Conservation (phyloP, 1,140 invertebrate species). For the Drosophila ananassae region DNA sequence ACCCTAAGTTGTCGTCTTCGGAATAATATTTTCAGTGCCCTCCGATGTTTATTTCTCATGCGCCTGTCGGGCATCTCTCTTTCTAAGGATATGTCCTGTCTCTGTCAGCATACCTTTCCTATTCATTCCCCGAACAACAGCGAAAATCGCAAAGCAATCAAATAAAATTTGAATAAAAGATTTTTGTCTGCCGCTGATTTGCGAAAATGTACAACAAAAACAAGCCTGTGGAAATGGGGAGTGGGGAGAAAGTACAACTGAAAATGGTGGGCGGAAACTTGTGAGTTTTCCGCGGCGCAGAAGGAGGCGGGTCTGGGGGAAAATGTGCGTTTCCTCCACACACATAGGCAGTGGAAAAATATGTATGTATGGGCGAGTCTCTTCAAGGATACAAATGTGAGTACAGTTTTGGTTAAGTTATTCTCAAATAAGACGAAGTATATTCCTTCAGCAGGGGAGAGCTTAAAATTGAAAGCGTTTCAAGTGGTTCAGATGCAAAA, state of each 20-base stretch:
- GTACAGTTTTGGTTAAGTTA: slow-evolving; percentile 48
- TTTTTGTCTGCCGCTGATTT: slow-evolving; percentile 82
- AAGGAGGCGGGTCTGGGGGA: slow-evolving; percentile 11
- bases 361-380: slow-evolving; percentile 21
- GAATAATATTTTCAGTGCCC: slow-evolving; percentile 78
- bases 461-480: slow-evolving; percentile 29
- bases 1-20: slow-evolving; percentile 81
- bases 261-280: slow-evolving; percentile 73
- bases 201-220: slow-evolving; percentile 60
- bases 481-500: not conserved
- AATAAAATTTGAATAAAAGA: slow-evolving; percentile 83
- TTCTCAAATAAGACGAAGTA: not conserved
- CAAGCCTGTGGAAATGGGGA: not conserved
- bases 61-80: slow-evolving; percentile 20
- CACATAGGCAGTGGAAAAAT: slow-evolving; percentile 9
- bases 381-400: slow-evolving; percentile 26
- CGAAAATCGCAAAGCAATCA: slow-evolving; percentile 82
- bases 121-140: slow-evolving; percentile 53
- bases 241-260: slow-evolving; percentile 37
- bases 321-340: not conserved
- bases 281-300: slow-evolving; percentile 50
- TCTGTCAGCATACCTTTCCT: slow-evolving; percentile 33
- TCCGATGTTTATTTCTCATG: slow-evolving; percentile 72
- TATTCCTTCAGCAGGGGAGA: slow-evolving; percentile 3
- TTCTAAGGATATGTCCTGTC: not conserved